Base-by-base conservation (phyloP, 2,888 invertebrate genomes). In the Drosophila histrio region DNA sequence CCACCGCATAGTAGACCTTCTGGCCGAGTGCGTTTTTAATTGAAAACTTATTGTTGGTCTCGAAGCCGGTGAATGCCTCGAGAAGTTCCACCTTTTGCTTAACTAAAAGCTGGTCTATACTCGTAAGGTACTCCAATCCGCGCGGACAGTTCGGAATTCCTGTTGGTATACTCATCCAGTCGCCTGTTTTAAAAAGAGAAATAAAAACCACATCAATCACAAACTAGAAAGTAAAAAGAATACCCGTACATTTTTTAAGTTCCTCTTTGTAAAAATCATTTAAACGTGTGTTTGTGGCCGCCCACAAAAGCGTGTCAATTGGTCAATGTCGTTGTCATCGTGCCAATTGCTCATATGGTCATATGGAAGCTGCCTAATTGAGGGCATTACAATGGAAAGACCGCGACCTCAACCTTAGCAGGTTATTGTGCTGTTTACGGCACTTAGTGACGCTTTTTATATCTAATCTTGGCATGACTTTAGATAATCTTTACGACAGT, bases 41-140 rank as follows among this genome's bases (percentile, higher is more conserved):
- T 36, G 95, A 95, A 91, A 96, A 98, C 91, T 97, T 97, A 90
- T 98, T 98, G 90, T 96, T 95, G 9, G 96, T 96, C 92, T 97
- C 97, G 92, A 96, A 97, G 15, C 97, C 97, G 72, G 95, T 95
- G 66, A 91, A 94, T 7, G 95, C 97, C 94, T 92, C 87, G 91
- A 96, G 91, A 47, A 96, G 84, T 90, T 97, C 96, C 30, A 96
- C 94, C 92, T 96, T 95, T 91, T 97, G 97, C 80, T 96, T 95
- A 63, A 97, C 94, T 75, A 96, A 93, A 59, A 97, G 92, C 82
- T 95, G 95, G 91, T 97, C 96, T 94, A 97, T 94, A 94, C 94
- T 94, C 93, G 96, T 95, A 92, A 97, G 95, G 94, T 96, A 97
- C 93, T 96, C 97, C 94, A 97, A 95, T 81, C 97, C 97, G 91